Base-by-base conservation (phyloP, 37 sponge, comb jelly and placozoan genomes). In the Amphimedon queenslandica region DNA sequence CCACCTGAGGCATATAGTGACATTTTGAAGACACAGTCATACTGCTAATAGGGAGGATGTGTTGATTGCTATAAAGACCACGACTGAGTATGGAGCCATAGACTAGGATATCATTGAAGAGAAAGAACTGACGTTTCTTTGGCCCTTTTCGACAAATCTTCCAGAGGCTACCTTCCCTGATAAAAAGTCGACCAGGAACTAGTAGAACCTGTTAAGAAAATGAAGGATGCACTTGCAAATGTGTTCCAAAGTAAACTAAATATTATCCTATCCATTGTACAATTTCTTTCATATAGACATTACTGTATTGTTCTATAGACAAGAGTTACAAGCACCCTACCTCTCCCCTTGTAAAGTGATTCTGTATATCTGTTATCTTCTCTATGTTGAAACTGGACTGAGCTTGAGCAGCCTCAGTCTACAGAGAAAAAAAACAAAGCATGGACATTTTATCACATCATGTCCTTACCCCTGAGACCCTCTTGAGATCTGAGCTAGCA, bases 21-120 rank as follows among this genome's bases (percentile, higher is more conserved):
- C 86, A 86, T 25, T 41, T 34, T 32, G 51, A 35, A 51, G 69
- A 80, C 1, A 84, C 88, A 2, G 80, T 67, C 93, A 92, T 92
- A 28, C 87, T 70, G 11, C 71, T 63, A 37, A 92, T 66, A 0
- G 80, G 70, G 16, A 92, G 66, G 41, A 87, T 70, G 36, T 84
- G 85, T 58, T 88, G 93, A 37, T 92, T 66, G 60, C 84, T 77
- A 60, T 76, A 87, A 55, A 67, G 82, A 68, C 66, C 66, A 60
- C 57, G 69, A 31, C 80, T 75, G 27, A 86, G 57, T 27, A 84
- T 43, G 0, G 82, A 70, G 2, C 89, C 89, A 71, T 92, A 88
- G 37, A 92, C 92, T 38, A 91, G 60, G 2, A 91, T 79, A 30
- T 92, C 93, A 51, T 92, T 84, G 68, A 92, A 92, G 29, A 92